Base-by-base conservation (phyloP, 2,888 invertebrate genomes). In the Barypeithes pellucidus region DNA sequence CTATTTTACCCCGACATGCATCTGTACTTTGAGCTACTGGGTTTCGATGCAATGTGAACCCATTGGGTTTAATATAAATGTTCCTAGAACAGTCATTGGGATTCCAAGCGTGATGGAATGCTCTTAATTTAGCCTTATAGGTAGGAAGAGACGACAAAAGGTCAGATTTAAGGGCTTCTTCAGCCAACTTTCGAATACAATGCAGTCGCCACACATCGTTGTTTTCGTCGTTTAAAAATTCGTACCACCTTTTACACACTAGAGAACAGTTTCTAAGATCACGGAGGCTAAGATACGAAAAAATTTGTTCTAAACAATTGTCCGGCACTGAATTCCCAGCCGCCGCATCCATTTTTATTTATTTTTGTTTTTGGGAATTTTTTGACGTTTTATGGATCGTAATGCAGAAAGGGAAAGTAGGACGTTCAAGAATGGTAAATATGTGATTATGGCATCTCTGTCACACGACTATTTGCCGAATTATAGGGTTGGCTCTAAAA, bases 21-120 rank as follows among this genome's bases (percentile, higher is more conserved):
- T 99, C 99, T 72, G 98, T 99, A 87, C 97, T 98, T 87, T 99
- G 99, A 45, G 99, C 99, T 61, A 99, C 96, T 57, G 99, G 99
- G 87, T 98, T 98, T 84, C 99, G 92, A 88, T 99, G 99, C 81
- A 99, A 88, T 18, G 99, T 99, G 85, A 99, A 99, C 77, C 97
- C 98, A 88, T 97, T 98, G 24, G 95, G 93, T 88, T 97, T 98
- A 67, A 99, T 94, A 86, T 95, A 98, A 84, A 98, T 95, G 88
- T 99, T 98, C 84, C 96, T 91, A 61, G 98, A 99, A 85, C 98
- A 97, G 86, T 99, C 99, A 85, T 94, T 93, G 9, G 97, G 95
- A 87, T 97, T 99, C 99, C 99, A 99, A 0, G 98, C 95, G 87
- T 97, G 95, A 84, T 93, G 93, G 86, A 93, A 97, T 12, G 99